Conservation (phyloP, 2,113 vertebrate genomes). For the Probosciger aterrimus region DNA sequence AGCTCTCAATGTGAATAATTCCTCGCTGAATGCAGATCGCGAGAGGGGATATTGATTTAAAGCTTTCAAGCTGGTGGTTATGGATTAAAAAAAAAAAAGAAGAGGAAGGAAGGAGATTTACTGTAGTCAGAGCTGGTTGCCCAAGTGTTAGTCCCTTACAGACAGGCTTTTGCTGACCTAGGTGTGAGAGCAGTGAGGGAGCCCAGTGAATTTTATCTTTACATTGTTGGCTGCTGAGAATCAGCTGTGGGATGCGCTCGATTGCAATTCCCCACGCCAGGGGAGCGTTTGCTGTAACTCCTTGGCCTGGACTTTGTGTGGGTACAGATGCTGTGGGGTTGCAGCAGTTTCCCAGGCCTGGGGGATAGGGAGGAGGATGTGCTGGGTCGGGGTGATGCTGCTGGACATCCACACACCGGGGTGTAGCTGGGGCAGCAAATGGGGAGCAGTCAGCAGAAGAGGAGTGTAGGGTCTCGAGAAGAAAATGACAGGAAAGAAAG, state of each 20-base stretch:
- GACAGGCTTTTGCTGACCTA: conserved; percentile 43
- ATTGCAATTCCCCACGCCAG: not conserved
- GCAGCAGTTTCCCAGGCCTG: not conserved
- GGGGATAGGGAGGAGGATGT: not conserved
- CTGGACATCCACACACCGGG: fast-evolving
- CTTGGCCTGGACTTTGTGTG: not conserved
- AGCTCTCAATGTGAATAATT: conserved; percentile 65
- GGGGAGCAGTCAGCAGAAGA: not conserved
- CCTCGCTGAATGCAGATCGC: conserved; percentile 60
- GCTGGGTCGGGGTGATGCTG: not conserved
- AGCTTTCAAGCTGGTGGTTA: conserved; percentile 68
- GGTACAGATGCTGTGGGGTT: not conserved
- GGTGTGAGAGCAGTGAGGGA: not conserved
- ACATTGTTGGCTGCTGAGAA: conserved; percentile 28
- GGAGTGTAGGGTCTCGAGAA: not conserved
- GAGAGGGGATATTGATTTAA: conserved; percentile 70
- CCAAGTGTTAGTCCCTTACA: conserved; percentile 51
- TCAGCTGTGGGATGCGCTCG: not conserved
- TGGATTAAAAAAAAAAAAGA: conserved; percentile 49
- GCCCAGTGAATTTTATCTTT: not conserved
- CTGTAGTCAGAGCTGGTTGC: conserved; percentile 39
- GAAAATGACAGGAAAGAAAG: not conserved
- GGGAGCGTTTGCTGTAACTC: not conserved
- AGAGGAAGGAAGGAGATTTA: conserved; percentile 40
- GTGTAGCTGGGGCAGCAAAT: not conserved